Conservation (phyloP, 2,113 vertebrate genomes). For the Rostratula benghalensis region DNA sequence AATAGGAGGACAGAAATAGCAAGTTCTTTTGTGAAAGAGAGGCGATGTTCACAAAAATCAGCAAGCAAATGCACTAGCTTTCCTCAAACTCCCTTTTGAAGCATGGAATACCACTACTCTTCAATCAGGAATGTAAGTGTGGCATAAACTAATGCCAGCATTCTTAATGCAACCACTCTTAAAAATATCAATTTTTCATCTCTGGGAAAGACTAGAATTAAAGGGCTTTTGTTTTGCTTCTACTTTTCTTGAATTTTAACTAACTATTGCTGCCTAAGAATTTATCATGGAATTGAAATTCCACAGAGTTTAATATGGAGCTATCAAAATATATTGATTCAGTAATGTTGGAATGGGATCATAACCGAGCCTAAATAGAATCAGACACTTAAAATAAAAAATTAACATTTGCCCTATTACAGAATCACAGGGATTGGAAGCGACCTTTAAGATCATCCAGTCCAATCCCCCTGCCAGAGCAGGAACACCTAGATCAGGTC, state of each 20-base stretch:
- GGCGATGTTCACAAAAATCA: background rate
- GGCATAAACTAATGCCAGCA: background rate
- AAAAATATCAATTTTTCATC: background rate
- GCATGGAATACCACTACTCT: background rate
- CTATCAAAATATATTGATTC: background rate
- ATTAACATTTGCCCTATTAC: background rate
- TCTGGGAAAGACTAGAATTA: background rate
- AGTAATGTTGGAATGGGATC: rapidly evolving
- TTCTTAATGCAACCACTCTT: background rate
- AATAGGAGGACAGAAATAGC: background rate
- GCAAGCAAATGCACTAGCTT: background rate
- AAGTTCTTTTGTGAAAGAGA: background rate
- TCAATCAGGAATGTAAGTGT: background rate
- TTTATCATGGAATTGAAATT: background rate
- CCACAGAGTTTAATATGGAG: background rate
- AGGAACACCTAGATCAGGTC: too few relatives aligned
- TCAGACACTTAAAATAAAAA: background rate
- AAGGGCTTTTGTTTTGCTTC: background rate
- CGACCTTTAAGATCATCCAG: too few relatives aligned
- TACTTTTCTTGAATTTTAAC: background rate
- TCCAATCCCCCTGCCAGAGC: too few relatives aligned
- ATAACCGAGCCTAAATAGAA: background rate
- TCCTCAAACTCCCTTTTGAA: background rate
- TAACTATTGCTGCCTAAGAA: background rate
- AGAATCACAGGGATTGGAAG: too few relatives aligned